Evolutionary conservation across 2,797 vertebrate species (phyloP).

Genomic region (Chrosomus eos): DNA sequence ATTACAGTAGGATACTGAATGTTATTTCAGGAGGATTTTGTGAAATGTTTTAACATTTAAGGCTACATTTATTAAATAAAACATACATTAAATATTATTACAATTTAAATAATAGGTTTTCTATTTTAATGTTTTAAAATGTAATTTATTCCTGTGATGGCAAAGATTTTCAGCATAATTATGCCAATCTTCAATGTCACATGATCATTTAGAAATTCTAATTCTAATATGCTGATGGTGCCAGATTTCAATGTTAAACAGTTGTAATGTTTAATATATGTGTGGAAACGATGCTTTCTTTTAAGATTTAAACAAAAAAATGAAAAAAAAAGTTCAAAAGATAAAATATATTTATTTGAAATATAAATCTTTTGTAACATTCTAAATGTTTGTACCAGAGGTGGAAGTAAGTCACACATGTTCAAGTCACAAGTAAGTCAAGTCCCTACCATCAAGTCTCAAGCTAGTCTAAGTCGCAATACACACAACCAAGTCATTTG

Average conservation of each 20-base stretch:
- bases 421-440: too few species aligned
- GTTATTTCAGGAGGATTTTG: neutral
- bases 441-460: too few species aligned
- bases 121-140: neutral
- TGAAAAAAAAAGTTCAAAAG: too few species aligned
- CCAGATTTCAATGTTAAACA: neutral
- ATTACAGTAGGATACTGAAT: neutral
- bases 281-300: neutral
- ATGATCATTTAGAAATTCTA: neutral
- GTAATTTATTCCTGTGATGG: neutral
- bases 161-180: neutral
- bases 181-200: neutral
- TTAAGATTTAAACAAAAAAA: neutral
- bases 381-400: too few species aligned
- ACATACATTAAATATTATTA: neutral
- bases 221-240: neutral
- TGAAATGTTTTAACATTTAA: neutral
- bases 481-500: too few species aligned
- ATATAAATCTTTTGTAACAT: neutral
- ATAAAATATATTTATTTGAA: neutral
- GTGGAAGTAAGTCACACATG: too few species aligned
- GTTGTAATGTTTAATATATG: neutral
- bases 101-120: neutral
- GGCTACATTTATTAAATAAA: neutral
- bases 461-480: too few species aligned